phyloP scores from a whole-genome alignment of 1,140 invertebrate species.

The Acromyrmex heyeri region DNA sequence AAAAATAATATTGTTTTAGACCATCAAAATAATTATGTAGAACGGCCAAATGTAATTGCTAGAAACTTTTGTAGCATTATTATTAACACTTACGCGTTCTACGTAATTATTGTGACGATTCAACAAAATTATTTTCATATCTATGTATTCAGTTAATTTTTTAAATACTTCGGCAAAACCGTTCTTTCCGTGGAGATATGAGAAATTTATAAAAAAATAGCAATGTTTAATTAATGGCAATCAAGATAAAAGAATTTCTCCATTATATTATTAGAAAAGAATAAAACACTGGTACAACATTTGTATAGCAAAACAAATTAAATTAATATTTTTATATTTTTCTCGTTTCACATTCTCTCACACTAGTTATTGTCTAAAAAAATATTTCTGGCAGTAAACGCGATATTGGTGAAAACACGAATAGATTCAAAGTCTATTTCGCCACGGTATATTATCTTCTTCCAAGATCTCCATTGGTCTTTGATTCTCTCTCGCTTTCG shows the following conservation, averaged over 20 bases:
- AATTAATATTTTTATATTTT: neutral
- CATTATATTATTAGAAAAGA: neutral
- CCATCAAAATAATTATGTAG: too few species aligned
- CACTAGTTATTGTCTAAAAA: neutral
- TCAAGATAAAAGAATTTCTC: neutral
- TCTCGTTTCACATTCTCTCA: neutral
- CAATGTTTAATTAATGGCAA: neutral
- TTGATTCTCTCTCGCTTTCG: conserved; percentile 23
- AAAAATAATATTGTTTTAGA: too few species aligned
- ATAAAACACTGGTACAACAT: neutral
- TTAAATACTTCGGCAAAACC: too few species aligned
- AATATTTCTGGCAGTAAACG: neutral
- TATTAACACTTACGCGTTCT: too few species aligned
- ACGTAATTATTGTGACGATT: too few species aligned
- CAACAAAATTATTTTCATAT: too few species aligned
- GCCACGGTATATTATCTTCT: conserved; percentile 33
- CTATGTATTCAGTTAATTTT: too few species aligned
- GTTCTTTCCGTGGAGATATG: neutral
- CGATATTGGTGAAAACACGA: conserved; percentile 15
- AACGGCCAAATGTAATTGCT: too few species aligned
- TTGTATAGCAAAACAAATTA: neutral
- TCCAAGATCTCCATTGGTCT: conserved; percentile 36
- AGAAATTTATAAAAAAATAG: neutral
- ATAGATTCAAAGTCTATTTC: conserved; percentile 24
- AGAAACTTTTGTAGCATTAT: too few species aligned